Percentiles rank a stretch among this genome's conserved stretches.
phyloP scores from a whole-genome alignment of 2,888 invertebrate genomes.

The Acrocyrtus sp. region DNA sequence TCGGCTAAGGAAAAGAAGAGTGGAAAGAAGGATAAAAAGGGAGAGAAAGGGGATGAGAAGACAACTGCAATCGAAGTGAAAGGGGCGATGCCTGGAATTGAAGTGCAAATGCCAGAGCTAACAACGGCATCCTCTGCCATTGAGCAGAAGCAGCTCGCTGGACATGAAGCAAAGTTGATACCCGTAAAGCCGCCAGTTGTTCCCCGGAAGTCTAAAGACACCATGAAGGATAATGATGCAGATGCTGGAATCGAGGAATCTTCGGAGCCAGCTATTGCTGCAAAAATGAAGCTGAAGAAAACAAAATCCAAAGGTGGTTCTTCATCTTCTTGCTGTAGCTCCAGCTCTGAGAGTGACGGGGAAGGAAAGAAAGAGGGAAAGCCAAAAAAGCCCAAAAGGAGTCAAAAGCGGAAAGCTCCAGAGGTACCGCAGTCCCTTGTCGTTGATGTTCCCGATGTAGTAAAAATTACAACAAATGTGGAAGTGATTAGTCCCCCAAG shows the following conservation, averaged over 20 bases:
- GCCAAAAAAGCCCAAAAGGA: slow-evolving; percentile 60
- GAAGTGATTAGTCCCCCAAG: slow-evolving; percentile 48
- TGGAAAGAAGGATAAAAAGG: slow-evolving; percentile 23
- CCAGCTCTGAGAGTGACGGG: slow-evolving; percentile 36
- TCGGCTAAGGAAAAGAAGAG: slow-evolving; percentile 21
- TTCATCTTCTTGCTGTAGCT: slow-evolving; percentile 38
- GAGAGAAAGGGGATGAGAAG: slow-evolving; percentile 33
- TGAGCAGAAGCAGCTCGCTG: slow-evolving; percentile 30
- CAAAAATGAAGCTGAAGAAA: slow-evolving; percentile 32
- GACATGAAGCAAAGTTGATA: slow-evolving; percentile 48
- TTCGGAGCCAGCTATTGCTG: not conserved
- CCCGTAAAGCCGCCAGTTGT: slow-evolving; percentile 59
- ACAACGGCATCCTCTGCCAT: slow-evolving; percentile 21
- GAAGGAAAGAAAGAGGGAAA: slow-evolving; percentile 43
- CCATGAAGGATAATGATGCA: slow-evolving; percentile 16
- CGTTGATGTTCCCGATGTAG: slow-evolving; percentile 30
- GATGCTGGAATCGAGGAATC: not conserved
- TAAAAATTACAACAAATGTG: slow-evolving; percentile 50
- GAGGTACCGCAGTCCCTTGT: slow-evolving; percentile 54
- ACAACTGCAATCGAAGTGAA: slow-evolving; percentile 26
- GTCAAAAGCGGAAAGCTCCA: slow-evolving; percentile 63
- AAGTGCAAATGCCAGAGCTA: slow-evolving; percentile 34
- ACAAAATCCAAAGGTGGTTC: slow-evolving; percentile 31
- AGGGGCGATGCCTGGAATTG: slow-evolving; percentile 18
- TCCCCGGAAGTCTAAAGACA: slow-evolving; percentile 54